These are phyloP conservation scores for Pseudolycoriella hygida DNA, from an alignment of 2,888 invertebrate genomes.

Conservation along the genomic window DNA sequence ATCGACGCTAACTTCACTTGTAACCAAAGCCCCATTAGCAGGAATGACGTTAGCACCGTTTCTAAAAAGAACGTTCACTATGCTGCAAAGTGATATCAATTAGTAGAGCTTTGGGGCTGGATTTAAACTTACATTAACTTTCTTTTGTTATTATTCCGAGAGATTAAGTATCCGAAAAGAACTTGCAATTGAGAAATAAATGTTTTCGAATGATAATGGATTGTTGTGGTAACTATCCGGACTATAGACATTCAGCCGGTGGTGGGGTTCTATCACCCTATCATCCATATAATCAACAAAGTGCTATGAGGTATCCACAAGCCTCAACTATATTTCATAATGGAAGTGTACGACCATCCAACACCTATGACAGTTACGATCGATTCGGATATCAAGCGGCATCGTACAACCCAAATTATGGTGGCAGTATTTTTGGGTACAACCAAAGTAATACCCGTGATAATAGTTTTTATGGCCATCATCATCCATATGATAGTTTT, in stretches of 20 bases:
- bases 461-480: neutral
- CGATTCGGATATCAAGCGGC: neutral
- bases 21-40: no score
- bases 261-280: neutral
- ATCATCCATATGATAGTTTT: neutral
- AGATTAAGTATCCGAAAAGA: no score
- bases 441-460: neutral
- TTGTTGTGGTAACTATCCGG: constrained; percentile 1
- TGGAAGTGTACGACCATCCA: neutral
- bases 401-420: neutral
- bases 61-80: no score
- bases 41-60: no score
- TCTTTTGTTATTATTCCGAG: no score
- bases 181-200: no score
- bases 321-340: neutral
- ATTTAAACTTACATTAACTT: no score
- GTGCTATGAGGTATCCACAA: constrained; percentile 1
- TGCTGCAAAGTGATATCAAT: no score
- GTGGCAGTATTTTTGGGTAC: neutral
- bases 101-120: no score
- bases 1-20: no score
- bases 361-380: neutral
- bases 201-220: neutral
- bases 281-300: neutral
- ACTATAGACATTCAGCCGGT: neutral